phyloP scores from a whole-genome alignment of 2,797 vertebrate genomes.

The Catharus ustulatus region DNA sequence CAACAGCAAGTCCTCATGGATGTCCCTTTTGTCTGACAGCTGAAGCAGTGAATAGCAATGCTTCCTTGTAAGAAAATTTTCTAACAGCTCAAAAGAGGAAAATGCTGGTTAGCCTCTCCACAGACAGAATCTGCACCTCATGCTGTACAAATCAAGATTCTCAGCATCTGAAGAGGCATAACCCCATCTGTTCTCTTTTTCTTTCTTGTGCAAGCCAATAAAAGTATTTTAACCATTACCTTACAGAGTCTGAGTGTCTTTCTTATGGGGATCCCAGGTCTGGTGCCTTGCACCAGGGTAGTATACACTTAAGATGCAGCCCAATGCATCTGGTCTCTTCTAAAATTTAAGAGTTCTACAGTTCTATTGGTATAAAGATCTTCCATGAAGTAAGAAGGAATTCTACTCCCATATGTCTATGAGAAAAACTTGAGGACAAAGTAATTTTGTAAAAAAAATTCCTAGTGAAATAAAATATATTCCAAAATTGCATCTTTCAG shows the following conservation, averaged over 20 bases:
- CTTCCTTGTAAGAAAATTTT: not conserved
- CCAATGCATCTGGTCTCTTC: not conserved
- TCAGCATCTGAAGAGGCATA: not conserved
- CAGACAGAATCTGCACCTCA: not conserved
- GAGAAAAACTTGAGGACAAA: not conserved
- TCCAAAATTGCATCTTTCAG: not conserved
- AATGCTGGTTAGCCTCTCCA: not conserved
- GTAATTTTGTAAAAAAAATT: not conserved
- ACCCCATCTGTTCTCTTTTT: not conserved
- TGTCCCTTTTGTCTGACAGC: not conserved
- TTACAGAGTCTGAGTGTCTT: not conserved
- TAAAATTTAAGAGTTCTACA: not conserved
- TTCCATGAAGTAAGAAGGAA: not conserved
- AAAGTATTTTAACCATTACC: not conserved
- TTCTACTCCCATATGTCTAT: not conserved
- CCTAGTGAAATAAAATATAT: not conserved
- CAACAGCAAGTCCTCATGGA: not conserved
- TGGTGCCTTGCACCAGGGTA: not conserved
- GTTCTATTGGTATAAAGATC: not conserved
- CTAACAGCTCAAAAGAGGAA: not conserved
- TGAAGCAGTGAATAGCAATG: not conserved
- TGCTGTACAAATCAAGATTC: not conserved
- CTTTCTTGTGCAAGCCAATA: not conserved
- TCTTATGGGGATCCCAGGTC: not conserved
- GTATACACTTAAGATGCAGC: not conserved